A percentile compares a stretch with the other conserved stretches of the same genome.
These are phyloP conservation scores for Protonibea diacanthus DNA, from an alignment of 2,797 vertebrate genomes.

Conservation along the genomic window DNA sequence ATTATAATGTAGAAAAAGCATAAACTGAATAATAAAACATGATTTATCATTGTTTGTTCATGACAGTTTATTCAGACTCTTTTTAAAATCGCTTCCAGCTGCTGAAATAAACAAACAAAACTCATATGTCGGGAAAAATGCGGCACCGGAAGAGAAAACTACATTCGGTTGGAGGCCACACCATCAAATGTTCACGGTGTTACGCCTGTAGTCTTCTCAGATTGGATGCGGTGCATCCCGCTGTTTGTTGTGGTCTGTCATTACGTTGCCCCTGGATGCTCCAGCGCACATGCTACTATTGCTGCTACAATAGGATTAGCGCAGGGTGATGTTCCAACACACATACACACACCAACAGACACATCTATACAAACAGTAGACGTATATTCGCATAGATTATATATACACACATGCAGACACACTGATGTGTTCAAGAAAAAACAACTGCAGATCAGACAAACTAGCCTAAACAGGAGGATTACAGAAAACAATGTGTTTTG, in stretches of 20 bases:
- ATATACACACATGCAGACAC: constrained; percentile 11
- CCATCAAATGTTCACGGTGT: constrained; percentile 24
- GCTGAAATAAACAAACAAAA: constrained; percentile 11
- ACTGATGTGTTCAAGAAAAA: constrained; percentile 9
- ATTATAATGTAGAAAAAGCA: background rate
- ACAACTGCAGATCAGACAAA: constrained; percentile 26
- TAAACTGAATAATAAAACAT: background rate
- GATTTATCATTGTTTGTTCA: constrained; percentile 9
- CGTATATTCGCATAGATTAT: background rate
- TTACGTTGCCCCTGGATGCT: constrained; percentile 53
- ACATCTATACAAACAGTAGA: background rate
- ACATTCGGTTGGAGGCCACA: constrained; percentile 9
- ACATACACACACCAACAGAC: background rate
- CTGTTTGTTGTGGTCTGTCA: constrained; percentile 56
- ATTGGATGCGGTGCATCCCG: constrained; percentile 27
- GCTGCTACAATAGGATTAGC: constrained; percentile 66
- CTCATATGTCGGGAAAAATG: background rate
- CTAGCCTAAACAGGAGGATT: constrained; percentile 56
- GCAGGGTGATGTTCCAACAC: background rate
- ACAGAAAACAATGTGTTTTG: constrained; percentile 50
- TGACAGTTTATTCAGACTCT: background rate
- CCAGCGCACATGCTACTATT: constrained; percentile 41
- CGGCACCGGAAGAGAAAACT: constrained; percentile 11
- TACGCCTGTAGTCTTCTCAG: constrained; percentile 36
- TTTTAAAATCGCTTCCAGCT: background rate